Evolutionary conservation across 30 jellyfish, hydroid and myxozoan species (phyloP), one percentile per base, ranked within the genome.

Genomic region (Chrysaora quinquecirrha): DNA sequence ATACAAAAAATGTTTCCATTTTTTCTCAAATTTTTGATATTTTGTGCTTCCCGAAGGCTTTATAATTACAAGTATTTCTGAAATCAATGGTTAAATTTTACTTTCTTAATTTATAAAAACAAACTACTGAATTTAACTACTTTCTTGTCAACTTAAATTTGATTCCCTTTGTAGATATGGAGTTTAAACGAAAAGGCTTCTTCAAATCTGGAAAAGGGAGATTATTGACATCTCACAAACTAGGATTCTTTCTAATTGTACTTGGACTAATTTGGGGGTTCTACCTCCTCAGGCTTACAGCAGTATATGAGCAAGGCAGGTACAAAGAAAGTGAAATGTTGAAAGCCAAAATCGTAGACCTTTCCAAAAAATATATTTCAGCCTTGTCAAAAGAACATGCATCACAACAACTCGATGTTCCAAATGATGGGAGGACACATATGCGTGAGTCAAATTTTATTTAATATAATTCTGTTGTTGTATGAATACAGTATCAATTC

Each of bases 211-310:
- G 29, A 10, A 52, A 52, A 52, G 52, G 83, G 50, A 32, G 85
- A 48, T 63, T 69, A 33, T 48, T 82, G 20, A 46, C 92, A 25
- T 82, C 92, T 3, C 92, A 82, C 65, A 82, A 82, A 56, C 31
- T 85, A 12, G 96, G 96, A 10, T 66, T 85, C 25, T 60, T 75
- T 46, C 80, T 93, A 71, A 93, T 93, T 19, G 43, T 82, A 2
- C 68, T 93, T 46, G 96, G 95, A n/a, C 46, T 87, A 1, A 64
- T 87, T 20, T 93, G 98, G 98, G 98, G 98, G 3, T 74, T 93
- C 71, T 93, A 93, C 48, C 75, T 93, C n/a, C 72, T 93, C 23
- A 64, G 89, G 19, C 71, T 80, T 1, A 74, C 95, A 19, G 49
- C 63, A 29, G 77, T 78, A 1, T 72, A 58, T 34, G 90, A 90